Evolutionary conservation across 2,113 vertebrate species (phyloP).

Genomic region (Neolamprologus ventralis): DNA sequence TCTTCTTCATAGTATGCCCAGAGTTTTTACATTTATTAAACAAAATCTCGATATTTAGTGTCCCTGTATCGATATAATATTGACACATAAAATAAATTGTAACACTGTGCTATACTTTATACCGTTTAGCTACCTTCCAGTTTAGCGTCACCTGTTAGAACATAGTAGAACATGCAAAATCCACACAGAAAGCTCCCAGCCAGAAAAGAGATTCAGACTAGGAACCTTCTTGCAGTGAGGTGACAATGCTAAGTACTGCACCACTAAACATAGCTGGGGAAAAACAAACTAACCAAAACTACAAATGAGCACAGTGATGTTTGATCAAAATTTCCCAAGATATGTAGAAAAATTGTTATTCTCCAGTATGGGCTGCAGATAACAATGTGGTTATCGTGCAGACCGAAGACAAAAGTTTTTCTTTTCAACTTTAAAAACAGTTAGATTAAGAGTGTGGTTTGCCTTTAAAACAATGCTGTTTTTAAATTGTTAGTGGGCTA

Average conservation of each 20-base stretch:
- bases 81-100: neutral
- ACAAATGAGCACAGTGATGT: neutral
- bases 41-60: neutral
- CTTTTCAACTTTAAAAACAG: neutral
- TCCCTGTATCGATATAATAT: neutral
- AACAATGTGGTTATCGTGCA: neutral
- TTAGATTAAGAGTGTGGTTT: neutral
- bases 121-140: neutral
- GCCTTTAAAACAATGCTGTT: neutral
- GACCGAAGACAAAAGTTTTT: neutral
- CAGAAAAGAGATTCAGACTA: neutral
- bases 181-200: neutral
- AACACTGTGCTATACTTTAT: neutral
- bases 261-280: neutral
- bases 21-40: neutral
- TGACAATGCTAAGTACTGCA: neutral
- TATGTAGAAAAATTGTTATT: neutral
- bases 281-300: neutral
- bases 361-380: neutral
- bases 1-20: neutral
- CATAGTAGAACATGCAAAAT: neutral
- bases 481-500: neutral
- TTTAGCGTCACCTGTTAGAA: neutral
- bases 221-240: neutral
- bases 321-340: neutral